phyloP scores from a whole-genome alignment of 2,113 vertebrate species.

The Mobula birostris region DNA sequence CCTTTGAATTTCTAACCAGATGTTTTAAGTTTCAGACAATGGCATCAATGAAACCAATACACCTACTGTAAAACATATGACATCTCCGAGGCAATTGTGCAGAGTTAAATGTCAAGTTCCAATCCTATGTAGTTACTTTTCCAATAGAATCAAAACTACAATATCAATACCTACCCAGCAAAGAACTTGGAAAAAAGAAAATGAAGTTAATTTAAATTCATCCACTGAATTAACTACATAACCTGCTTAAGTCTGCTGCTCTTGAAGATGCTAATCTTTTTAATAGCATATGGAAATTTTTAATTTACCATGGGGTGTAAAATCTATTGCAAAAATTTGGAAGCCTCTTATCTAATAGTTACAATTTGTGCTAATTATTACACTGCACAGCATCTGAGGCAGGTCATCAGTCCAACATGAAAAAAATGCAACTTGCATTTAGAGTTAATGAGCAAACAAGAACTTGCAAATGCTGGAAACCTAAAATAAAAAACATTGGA shows the following conservation, averaged over 20 bases:
- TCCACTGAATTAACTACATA: neutral
- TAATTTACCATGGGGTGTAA: neutral
- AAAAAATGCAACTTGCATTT: neutral
- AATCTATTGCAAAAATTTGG: neutral
- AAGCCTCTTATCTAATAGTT: neutral
- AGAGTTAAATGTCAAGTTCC: neutral
- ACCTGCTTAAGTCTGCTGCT: neutral
- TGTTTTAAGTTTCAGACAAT: neutral
- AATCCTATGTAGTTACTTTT: neutral
- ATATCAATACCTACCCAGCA: neutral
- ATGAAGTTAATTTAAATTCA: constrained; percentile 6
- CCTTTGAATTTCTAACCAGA: neutral
- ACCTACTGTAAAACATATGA: neutral
- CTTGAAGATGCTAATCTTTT: neutral
- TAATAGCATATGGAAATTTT: constrained; percentile 1
- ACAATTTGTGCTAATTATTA: neutral
- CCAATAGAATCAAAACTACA: neutral
- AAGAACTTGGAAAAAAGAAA: neutral
- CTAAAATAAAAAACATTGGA: too few species aligned
- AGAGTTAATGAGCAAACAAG: neutral
- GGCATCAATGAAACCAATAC: neutral
- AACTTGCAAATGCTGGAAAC: too few species aligned
- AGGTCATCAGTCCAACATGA: neutral
- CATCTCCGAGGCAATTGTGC: neutral
- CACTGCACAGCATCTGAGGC: neutral